Percentiles rank a stretch among this genome's conserved stretches.
phyloP scores from a whole-genome alignment of 2,888 invertebrate genomes.

The Drosophila trichaetosa region DNA sequence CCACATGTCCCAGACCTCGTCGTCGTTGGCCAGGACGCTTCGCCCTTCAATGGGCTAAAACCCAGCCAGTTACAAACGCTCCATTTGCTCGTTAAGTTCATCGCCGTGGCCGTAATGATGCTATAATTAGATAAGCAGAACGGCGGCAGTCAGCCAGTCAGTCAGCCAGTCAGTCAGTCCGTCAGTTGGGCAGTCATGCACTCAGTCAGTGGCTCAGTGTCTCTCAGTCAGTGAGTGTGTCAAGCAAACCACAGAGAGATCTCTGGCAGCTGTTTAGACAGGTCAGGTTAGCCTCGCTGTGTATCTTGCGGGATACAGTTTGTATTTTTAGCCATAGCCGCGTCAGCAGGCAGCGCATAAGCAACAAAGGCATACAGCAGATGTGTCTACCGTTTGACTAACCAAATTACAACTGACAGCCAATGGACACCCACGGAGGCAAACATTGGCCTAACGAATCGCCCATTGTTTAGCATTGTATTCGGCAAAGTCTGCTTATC shows the following conservation, averaged over 20 bases:
- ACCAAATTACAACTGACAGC: conserved; percentile 64
- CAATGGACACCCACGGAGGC: conserved; percentile 30
- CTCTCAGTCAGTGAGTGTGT: conserved; percentile 11
- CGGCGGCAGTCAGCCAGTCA: conserved; percentile 10
- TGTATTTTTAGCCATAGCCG: conserved; percentile 54
- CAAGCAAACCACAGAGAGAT: conserved; percentile 28
- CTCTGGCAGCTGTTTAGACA: conserved; percentile 9
- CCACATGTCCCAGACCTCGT: conserved; percentile 30
- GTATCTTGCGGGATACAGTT: conserved; percentile 32
- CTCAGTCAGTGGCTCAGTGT: neutral
- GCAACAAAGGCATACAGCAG: conserved; percentile 56
- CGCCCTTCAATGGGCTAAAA: conserved; percentile 34
- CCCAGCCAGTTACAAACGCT: conserved; percentile 39
- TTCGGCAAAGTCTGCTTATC: conserved; percentile 38
- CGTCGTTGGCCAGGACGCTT: conserved; percentile 6
- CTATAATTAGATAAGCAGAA: conserved; percentile 77
- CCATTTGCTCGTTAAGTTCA: conserved; percentile 64
- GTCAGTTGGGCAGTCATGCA: conserved; percentile 3
- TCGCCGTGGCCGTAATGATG: conserved; percentile 73
- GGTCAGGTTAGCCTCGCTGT: conserved; percentile 46
- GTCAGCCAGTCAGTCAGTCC: conserved; percentile 3
- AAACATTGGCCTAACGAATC: conserved; percentile 13
- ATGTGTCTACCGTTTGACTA: conserved; percentile 66
- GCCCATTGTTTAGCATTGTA: conserved; percentile 22
- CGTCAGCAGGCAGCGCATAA: conserved; percentile 1